These are phyloP conservation scores for Callyntrura guangdongensis DNA, from an alignment of 2,888 invertebrate species.

Conservation along the genomic window DNA sequence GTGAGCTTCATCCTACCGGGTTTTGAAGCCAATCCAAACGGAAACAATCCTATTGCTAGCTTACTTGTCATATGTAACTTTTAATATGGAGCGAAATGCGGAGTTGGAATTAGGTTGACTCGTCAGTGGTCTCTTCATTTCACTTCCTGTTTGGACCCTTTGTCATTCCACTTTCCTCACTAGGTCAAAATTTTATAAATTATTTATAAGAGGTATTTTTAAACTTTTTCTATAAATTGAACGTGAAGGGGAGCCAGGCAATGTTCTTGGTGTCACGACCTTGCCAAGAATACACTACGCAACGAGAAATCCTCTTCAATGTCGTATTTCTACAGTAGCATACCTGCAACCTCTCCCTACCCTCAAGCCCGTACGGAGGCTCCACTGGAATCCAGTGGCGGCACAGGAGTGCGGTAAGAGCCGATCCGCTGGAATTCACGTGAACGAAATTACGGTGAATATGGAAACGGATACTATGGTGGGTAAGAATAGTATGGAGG, in stretches of 20 bases:
- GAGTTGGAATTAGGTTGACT: conserved; percentile 96
- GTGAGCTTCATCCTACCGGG: conserved; percentile 94
- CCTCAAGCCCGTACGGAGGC: conserved; percentile 86
- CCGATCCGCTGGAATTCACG: too few species aligned
- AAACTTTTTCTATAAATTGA: conserved; percentile 94
- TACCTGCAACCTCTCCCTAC: conserved; percentile 87
- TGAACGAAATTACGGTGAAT: too few species aligned
- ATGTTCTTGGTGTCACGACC: conserved; percentile 96
- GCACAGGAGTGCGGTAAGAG: conserved; percentile 98
- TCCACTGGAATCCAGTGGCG: conserved; percentile 95
- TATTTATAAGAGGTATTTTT: conserved; percentile 95
- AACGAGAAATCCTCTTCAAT: conserved; percentile 92
- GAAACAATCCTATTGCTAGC: conserved; percentile 96
- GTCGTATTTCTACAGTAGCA: conserved; percentile 87
- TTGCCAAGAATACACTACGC: conserved; percentile 99
- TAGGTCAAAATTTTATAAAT: conserved; percentile 96
- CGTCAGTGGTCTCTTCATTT: conserved; percentile 97
- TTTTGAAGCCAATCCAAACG: conserved; percentile 96
- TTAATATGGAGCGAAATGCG: conserved; percentile 90
- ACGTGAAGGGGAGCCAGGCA: conserved; percentile 99
- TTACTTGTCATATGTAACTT: conserved; percentile 85
- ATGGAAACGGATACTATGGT: too few species aligned
- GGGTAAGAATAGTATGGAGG: too few species aligned
- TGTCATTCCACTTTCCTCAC: conserved; percentile 91
- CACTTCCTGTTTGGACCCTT: conserved; percentile 87